These are phyloP conservation scores for Drosophila mauritiana DNA, from an alignment of 1,140 invertebrate species.

Conservation along the genomic window DNA sequence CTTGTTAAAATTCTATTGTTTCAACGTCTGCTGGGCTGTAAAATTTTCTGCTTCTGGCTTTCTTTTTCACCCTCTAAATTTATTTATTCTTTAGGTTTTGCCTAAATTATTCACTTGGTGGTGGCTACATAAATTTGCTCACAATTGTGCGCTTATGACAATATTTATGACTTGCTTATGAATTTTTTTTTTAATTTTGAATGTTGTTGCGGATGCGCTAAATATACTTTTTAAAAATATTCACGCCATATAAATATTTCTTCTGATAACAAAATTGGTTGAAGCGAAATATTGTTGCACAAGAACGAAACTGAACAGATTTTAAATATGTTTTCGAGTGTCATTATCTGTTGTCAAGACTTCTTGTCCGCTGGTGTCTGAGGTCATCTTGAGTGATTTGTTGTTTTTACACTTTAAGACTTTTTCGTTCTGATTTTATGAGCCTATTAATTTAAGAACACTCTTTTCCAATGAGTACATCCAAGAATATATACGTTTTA, in stretches of 20 bases:
- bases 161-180: constrained; percentile 64
- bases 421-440: background rate
- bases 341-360: constrained; percentile 12
- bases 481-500: too few species aligned
- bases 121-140: constrained; percentile 45
- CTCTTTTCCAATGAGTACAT: background rate
- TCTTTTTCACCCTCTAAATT: constrained; percentile 30
- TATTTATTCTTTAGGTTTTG: constrained; percentile 48
- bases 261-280: background rate
- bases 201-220: background rate
- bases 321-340: constrained; percentile 19
- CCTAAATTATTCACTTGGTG: constrained; percentile 55
- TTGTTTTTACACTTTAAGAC: constrained; percentile 55
- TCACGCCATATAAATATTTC: background rate
- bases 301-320: background rate
- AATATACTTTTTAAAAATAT: background rate
- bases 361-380: constrained; percentile 19
- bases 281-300: background rate
- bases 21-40: constrained; percentile 24
- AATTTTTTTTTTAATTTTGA: constrained; percentile 26
- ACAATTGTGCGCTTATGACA: constrained; percentile 30
- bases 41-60: constrained; percentile 27
- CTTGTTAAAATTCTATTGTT: constrained; percentile 82
- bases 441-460: background rate
- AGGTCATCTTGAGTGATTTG: constrained; percentile 54